Percentiles rank a stretch among this genome's conserved stretches.
Conservation (phyloP, 2,797 vertebrate species). For the Falco peregrinus region DNA sequence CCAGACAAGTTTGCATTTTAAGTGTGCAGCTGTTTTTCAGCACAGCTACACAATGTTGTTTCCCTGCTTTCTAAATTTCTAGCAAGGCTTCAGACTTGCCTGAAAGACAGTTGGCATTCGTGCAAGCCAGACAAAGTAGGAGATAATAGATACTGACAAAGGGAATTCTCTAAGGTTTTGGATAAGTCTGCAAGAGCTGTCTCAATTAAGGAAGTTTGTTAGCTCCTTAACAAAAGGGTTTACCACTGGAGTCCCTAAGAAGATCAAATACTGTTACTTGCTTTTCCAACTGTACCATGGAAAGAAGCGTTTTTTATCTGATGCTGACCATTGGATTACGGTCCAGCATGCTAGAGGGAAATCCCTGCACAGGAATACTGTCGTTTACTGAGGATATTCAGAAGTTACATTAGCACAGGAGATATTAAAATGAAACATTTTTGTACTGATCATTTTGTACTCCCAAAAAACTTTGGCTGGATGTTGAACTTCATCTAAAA, state of each 20-base stretch:
- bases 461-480: neutral
- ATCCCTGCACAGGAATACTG: neutral
- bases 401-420: neutral
- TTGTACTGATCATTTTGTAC: neutral
- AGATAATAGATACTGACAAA: slow-evolving; percentile 9
- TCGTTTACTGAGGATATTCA: neutral
- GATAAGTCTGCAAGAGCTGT: neutral
- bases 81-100: neutral
- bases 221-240: neutral
- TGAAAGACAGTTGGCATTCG: neutral
- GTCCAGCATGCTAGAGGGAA: neutral
- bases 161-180: slow-evolving; percentile 23
- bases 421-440: neutral
- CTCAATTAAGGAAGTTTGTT: neutral
- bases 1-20: neutral
- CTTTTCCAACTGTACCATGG: neutral
- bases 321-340: neutral
- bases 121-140: slow-evolving; percentile 1
- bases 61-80: neutral
- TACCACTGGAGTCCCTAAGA: neutral
- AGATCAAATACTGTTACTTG: neutral
- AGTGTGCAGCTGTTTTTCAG: neutral
- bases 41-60: neutral
- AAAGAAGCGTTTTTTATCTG: neutral
- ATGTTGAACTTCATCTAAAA: neutral